A percentile compares a stretch with the other conserved stretches of the same genome.
phyloP scores from a whole-genome alignment of 2,888 invertebrate genomes.

The Archaeoteleia sp. region DNA sequence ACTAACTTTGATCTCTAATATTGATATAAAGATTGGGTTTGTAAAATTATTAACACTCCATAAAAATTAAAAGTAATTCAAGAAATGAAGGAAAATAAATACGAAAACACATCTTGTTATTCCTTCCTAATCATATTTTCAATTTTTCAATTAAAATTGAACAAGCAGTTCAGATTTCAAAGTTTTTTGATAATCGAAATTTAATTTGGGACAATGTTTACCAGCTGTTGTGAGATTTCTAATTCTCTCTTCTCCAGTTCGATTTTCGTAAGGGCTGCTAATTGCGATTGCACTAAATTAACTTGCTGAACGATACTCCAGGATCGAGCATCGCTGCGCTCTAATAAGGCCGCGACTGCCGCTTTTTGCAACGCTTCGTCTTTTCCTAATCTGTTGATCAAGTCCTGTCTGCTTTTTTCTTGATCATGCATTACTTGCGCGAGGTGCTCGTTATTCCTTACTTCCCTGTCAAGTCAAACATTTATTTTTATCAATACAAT shows the following conservation, averaged over 20 bases:
- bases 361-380: conserved; percentile 85
- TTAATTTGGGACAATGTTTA: conserved; percentile 60
- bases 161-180: no score
- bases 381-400: conserved; percentile 80
- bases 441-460: conserved; percentile 79
- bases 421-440: conserved; percentile 79
- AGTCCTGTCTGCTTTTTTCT: conserved; percentile 78
- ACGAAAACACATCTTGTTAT: no score
- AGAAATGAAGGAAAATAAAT: no score
- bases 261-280: conserved; percentile 82
- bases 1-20: no score
- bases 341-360: conserved; percentile 82
- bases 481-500: background rate
- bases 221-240: conserved; percentile 81
- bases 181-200: no score
- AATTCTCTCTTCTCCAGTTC: conserved; percentile 84
- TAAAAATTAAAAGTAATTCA: no score
- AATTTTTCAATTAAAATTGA: background rate
- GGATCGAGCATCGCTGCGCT: conserved; percentile 83
- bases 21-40: no score
- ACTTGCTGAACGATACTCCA: conserved; percentile 88
- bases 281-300: conserved; percentile 82
- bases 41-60: no score
- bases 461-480: conserved; percentile 75
- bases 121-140: no score